Base-by-base conservation (phyloP, 2,113 vertebrate species). In the Sinosuthora webbiana region DNA sequence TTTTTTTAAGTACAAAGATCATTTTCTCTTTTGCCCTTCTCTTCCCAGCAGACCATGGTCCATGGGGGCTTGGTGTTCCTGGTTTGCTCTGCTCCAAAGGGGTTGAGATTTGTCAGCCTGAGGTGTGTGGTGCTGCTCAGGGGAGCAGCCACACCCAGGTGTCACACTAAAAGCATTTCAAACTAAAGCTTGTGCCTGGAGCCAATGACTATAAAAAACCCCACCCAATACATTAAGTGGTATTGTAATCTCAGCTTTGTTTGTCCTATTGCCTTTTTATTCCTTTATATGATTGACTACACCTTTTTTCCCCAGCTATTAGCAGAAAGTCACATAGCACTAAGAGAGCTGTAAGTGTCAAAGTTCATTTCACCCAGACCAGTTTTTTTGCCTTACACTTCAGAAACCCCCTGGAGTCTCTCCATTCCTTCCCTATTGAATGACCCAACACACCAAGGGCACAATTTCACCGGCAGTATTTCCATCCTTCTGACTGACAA, bases 1-100 rank as follows among this genome's bases (percentile, higher is more conserved):
- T 55, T 59, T 11, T 79, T 53, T 64, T 13, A 55, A 62, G 13
- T 28, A 14, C 24, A 17, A 69, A 88, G 25, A 27, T 27, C 6
- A 18, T 69, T 90, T 85, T 62, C 18, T 21, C 12, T 25, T 35
- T 94, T 15, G 31, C 14, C 27, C 5, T 69, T 74, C 23, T 80
- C 42, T 63, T 83, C 33, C 47, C 35, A 80, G n/a, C 62, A 42
- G n/a, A 86, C 19, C 0, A 0, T 15, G 25, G 15, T 45, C 35
- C 53, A 4, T 6, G 7, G 6, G 15, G 15, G 6, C 39, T 76
- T 0, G 0, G 39, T 56, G 76, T 31, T 81, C 37, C 49, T 3
- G 0, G 45, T 41, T 89, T 6, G 0, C 44, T 65, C 25, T 55
- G 14, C 42, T 81, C 39, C 68, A 42, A 31, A 50, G 13, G 9